A percentile compares a stretch with the other conserved stretches of the same genome.
phyloP scores from a whole-genome alignment of 1,140 invertebrate genomes.

The Spodoptera litura region DNA sequence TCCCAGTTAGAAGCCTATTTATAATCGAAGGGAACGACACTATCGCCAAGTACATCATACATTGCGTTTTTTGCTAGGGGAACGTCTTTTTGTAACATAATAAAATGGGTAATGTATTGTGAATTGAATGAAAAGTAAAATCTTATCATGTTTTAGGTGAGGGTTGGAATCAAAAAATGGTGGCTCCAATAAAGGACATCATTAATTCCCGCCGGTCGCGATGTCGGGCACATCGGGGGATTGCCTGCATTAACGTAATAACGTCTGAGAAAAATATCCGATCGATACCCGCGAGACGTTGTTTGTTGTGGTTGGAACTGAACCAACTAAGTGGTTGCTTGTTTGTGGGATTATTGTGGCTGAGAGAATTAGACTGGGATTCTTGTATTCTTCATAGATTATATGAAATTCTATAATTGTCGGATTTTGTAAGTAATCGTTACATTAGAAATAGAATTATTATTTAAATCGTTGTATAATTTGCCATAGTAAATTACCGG shows the following conservation, averaged over 20 bases:
- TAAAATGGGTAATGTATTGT: not conserved
- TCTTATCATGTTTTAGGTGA: conserved; percentile 21
- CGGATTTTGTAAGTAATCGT: too few species aligned
- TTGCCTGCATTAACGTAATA: conserved; percentile 78
- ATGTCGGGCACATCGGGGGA: conserved; percentile 66
- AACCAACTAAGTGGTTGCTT: not conserved
- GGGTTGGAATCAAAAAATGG: conserved; percentile 82
- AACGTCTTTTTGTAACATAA: too few species aligned
- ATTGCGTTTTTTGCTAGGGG: conserved; percentile 3
- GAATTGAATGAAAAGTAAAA: not conserved
- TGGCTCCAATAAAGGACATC: conserved; percentile 84
- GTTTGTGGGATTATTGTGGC: not conserved
- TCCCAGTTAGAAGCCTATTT: conserved; percentile 16
- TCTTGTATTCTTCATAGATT: too few species aligned
- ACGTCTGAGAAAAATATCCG: conserved; percentile 81
- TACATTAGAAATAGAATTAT: too few species aligned
- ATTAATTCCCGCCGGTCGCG: conserved; percentile 80
- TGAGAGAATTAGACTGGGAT: too few species aligned
- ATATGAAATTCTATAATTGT: too few species aligned
- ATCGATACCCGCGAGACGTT: conserved; percentile 70
- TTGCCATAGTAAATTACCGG: too few species aligned
- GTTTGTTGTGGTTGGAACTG: conserved; percentile 33
- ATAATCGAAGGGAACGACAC: not conserved
- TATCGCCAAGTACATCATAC: not conserved
- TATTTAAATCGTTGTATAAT: too few species aligned